A percentile compares a stretch with the other conserved stretches of the same genome.
Conservation (phyloP, 2,797 vertebrate genomes). For the Clarias pachynema region DNA sequence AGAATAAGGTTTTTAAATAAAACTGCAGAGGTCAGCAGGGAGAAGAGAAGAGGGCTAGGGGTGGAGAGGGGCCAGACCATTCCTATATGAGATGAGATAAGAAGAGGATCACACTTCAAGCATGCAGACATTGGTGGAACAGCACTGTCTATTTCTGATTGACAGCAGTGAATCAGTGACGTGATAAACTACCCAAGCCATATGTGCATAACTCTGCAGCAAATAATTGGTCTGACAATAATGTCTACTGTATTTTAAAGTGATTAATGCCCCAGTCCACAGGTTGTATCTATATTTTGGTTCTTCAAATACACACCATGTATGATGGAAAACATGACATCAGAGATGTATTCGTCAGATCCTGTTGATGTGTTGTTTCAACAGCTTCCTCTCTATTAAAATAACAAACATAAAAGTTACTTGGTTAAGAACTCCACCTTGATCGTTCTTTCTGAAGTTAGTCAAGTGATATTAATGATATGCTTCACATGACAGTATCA, state of each 20-base stretch:
- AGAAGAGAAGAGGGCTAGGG: background rate
- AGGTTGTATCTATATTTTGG: background rate
- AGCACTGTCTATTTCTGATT: background rate
- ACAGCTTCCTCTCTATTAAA: background rate
- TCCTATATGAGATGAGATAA: background rate
- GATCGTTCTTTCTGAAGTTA: background rate
- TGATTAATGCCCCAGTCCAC: background rate
- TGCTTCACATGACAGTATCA: background rate
- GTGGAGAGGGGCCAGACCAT: background rate
- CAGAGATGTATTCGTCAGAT: background rate
- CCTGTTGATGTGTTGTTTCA: background rate
- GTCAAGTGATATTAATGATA: background rate
- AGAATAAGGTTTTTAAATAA: background rate
- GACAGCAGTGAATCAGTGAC: background rate
- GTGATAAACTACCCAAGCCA: background rate
- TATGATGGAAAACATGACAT: background rate
- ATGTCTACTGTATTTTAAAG: background rate
- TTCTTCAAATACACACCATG: background rate
- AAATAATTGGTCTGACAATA: background rate
- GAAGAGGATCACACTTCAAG: background rate
- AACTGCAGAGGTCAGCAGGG: background rate
- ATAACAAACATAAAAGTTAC: background rate
- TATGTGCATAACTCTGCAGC: background rate
- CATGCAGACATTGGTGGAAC: background rate
- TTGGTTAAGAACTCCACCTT: background rate